Evolutionary conservation across 2,113 vertebrate genomes (phyloP), one percentile per base, ranked within the genome.

Genomic region (Lagenorhynchus albirostris): DNA sequence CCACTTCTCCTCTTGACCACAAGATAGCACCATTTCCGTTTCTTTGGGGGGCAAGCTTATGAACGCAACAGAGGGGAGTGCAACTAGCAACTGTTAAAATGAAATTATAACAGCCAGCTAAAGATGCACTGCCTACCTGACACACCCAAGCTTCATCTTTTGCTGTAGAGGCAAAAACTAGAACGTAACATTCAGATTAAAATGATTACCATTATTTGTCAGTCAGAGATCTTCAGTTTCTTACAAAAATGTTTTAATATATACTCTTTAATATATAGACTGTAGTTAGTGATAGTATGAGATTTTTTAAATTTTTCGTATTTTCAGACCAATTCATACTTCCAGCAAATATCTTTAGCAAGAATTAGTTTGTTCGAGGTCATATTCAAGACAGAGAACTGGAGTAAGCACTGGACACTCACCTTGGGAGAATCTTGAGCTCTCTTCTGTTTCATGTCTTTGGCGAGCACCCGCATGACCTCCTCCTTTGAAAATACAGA

Each of bases 121-220:
- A 98, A 97, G 90, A 62, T 17, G 96, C 99, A 99, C 99, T 99
- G 99, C 99, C 98, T 98, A 85, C 97, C 97, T 77, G 98, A 63
- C 95, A 94, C 97, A 90, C 67, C 91, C 96, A 74, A 31, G 26
- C 23, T 67, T 91, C 38, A 8, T 13, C 62, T 63, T 74, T 62
- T 33, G 14, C 71, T 63, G 21, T 82, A 58, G 79, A 89, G 33
- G 41, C 55, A 50, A 85, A 95, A 92, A 71, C 73, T 33, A 41
- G 18, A 82, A 82, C 58, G 14, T 17, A 38, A 38, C 53, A 81
- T 41, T 58, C 76, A 25, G 9, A 38, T 86, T 65, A 58, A 82
- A 89, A 86, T 17, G 20, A 92, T 50, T 60, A 60, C 36, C 63
- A 29, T 18, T 79, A 67, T 41, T 44, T 85, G 79, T 79, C 23